Base-by-base conservation (phyloP, 2,113 vertebrate species). In the Protomyctophum bolini region DNA sequence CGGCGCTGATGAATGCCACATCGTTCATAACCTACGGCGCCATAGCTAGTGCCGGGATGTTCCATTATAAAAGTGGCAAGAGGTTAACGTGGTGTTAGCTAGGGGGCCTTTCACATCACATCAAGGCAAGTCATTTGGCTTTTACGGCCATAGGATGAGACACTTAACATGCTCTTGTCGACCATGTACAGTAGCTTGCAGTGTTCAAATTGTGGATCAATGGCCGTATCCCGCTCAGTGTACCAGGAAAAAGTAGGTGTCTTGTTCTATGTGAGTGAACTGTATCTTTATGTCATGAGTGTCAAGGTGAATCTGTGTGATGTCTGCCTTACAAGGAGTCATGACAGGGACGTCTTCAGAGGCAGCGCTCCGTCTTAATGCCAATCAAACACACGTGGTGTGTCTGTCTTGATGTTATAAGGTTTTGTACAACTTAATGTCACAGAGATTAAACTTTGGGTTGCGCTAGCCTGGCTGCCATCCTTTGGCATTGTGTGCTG, bases 141-240 rank as follows among this genome's bases (percentile, higher is more conserved):
- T 87, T 80, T 80, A 85, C 57, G 15, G 74, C 64, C 50, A 14
- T 56, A 56, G 52, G 70, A 64, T 6, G 80, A 66, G 47, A 76
- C 79, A 79, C 12, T 0, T 47, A 68, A 49, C 63, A 61, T 1
- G 66, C 2, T 72, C 54, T 61, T 33, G 29, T 58, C 33, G 3
- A 52, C 58, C 50, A 66, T 65, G 50, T 61, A 48, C 68, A 68
- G 55, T 49, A 41, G 65, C 67, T n/a, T 61, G 28, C 56, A 62
- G 46, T 2, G 46, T 45, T 68, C 76, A 62, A 62, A 41, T 67
- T 58, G 62, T 45, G 69, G 52, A 71, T 80, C 54, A 76, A 66
- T 61, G 52, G 63, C 63, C 73, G 21, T 63, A 61, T 14, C 14
- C 57, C 8, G 12, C 51, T 7, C 5, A 56, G 33, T 33, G 33